Base-by-base conservation (phyloP, 2,888 invertebrate genomes). In the Thera obeliscata region DNA sequence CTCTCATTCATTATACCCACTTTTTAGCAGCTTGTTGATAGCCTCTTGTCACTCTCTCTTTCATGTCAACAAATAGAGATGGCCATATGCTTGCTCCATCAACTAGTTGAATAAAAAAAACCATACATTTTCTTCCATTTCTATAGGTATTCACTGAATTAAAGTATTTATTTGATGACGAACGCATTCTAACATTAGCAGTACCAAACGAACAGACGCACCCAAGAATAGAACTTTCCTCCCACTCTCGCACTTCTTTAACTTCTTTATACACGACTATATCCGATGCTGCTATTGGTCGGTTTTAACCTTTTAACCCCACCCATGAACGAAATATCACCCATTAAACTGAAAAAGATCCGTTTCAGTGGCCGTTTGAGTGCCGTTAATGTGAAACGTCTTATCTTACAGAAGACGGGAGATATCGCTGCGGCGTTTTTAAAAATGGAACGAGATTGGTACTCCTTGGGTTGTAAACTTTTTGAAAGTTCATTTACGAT, bases 241-340 rank as follows among this genome's bases (percentile, higher is more conserved):
- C 90, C 83, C 88, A 74, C 85, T 87, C 86, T 75, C 63, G 74
- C 78, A 73, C 81, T 80, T 82, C 80, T 82, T 80, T 76, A 78
- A 79, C 79, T 81, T 81, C 82, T 84, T 82, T 81, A 85, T 77
- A 56, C 49, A 43, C 35, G 74, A 77, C 75, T 80, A 78, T 79
- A 75, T 81, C 83, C 80, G 81, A 77, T 76, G 79, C 79, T 81
- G 81, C 85, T 78, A 92, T 91, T 91, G 91, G 91, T 84, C 87
- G 85, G 75, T 81, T 76, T 75, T 87, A 82, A 92, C 92, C 93
- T 91, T 84, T 71, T 90, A 85, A 92, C 92, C 93, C 93, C 90
- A 85, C 91, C 92, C 92, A 90, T 86, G 86, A 87, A 88, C 82
- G 87, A 89, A 91, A 89, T 87, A 91, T 89, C 85, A 81, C 87